Evolutionary conservation across 2,888 invertebrate species (phyloP).

Genomic region (Brachylomia viminalis): DNA sequence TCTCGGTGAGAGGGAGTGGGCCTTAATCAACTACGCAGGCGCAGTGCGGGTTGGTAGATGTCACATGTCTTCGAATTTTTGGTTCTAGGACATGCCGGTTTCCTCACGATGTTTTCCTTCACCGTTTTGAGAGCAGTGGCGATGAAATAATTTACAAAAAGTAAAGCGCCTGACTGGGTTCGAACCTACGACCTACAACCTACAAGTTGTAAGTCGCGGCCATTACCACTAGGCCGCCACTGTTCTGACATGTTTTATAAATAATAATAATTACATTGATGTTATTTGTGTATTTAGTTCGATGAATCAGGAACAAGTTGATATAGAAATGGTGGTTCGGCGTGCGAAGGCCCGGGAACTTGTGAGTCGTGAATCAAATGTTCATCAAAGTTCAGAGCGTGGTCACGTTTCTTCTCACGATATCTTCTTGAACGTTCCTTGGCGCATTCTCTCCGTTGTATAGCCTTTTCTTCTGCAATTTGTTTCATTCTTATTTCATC

Average conservation of each 20-base stretch:
- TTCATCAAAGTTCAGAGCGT: neutral
- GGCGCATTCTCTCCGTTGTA: neutral
- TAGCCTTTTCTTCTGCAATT: neutral
- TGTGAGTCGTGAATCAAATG: neutral
- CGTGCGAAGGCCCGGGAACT: neutral
- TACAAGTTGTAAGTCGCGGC: too few species aligned
- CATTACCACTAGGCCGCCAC: too few species aligned
- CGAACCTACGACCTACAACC: too few species aligned
- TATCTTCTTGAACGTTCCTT: slow-evolving; percentile 5
- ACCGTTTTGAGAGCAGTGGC: too few species aligned
- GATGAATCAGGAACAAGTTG: neutral
- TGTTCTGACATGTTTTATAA: neutral
- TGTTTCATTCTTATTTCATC: neutral
- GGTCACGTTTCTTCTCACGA: neutral
- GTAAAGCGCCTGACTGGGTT: too few species aligned
- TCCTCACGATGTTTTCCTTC: too few species aligned
- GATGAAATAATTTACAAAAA: too few species aligned
- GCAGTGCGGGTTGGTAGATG: too few species aligned
- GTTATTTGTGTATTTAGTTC: neutral
- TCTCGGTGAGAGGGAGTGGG: too few species aligned
- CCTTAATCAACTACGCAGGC: too few species aligned
- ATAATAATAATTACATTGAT: neutral
- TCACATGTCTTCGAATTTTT: too few species aligned
- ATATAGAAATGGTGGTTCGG: neutral
- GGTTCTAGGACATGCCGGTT: too few species aligned